Evolutionary conservation across 2,113 vertebrate genomes (phyloP).

Genomic region (Phoenicopterus ruber): DNA sequence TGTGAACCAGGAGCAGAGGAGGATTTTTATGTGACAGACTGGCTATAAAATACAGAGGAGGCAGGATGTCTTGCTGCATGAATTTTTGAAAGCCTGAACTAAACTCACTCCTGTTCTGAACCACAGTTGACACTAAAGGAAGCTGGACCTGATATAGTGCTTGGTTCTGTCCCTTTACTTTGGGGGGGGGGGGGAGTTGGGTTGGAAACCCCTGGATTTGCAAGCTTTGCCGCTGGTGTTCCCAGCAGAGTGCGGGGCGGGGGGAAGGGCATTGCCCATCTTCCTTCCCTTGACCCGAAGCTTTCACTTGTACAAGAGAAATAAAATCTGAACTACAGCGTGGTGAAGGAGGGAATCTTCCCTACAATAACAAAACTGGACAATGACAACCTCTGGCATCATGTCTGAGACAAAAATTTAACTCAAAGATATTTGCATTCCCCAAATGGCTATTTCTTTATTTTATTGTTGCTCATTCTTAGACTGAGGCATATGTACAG

Average conservation of each 20-base stretch:
- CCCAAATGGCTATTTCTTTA: background rate
- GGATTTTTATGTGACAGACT: background rate
- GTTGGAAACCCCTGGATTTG: background rate
- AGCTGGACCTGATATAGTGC: fast-evolving
- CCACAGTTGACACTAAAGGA: background rate
- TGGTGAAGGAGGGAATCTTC: background rate
- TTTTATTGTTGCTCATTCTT: background rate
- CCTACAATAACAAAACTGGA: background rate
- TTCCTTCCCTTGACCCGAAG: background rate
- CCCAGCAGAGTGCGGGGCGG: too few species aligned
- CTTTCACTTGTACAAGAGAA: too few species aligned
- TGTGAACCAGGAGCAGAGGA: background rate
- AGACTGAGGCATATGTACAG: background rate
- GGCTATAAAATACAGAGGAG: background rate
- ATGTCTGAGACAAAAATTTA: background rate
- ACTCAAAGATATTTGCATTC: background rate
- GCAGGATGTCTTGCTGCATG: background rate
- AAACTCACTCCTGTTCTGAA: background rate
- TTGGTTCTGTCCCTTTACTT: background rate
- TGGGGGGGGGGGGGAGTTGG: background rate
- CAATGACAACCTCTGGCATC: background rate
- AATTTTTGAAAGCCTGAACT: background rate
- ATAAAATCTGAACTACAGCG: too few species aligned
- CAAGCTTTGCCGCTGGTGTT: background rate
- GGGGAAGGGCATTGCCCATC: background rate